Evolutionary conservation across 2,888 invertebrate species (phyloP).

Genomic region (Sesamia inferens): DNA sequence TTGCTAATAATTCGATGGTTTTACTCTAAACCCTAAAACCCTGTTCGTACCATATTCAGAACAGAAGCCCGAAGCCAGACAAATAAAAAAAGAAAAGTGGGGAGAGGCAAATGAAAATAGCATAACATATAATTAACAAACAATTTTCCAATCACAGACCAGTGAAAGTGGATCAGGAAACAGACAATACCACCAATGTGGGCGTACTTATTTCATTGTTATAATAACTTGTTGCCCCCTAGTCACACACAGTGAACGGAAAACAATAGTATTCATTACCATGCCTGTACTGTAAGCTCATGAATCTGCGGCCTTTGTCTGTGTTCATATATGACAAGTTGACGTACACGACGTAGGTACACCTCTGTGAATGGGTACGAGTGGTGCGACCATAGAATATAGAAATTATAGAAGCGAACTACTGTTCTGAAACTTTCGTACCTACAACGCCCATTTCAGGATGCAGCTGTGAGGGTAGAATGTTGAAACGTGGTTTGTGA

Average conservation of each 20-base stretch:
- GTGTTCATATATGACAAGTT: slow-evolving; percentile 35
- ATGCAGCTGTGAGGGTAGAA: neutral
- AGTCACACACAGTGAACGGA: slow-evolving; percentile 54
- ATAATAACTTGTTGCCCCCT: slow-evolving; percentile 31
- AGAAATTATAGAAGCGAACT: neutral
- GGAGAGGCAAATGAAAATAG: too few relatives aligned
- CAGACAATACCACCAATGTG: slow-evolving; percentile 26
- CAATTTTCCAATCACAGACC: slow-evolving; percentile 38
- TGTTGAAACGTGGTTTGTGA: neutral
- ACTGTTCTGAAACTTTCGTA: neutral
- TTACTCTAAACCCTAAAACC: too few relatives aligned
- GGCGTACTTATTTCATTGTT: slow-evolving; percentile 50
- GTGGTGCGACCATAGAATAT: slow-evolving; percentile 24
- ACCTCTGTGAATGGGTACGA: slow-evolving; percentile 23
- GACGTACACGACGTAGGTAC: slow-evolving; percentile 1
- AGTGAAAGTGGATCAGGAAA: slow-evolving; percentile 54
- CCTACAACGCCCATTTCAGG: neutral
- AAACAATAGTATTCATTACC: slow-evolving; percentile 61
- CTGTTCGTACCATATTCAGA: too few relatives aligned
- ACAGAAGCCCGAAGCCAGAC: too few relatives aligned
- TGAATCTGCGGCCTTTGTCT: slow-evolving; percentile 31
- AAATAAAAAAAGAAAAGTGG: too few relatives aligned
- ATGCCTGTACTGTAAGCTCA: slow-evolving; percentile 18
- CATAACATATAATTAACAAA: slow-evolving; percentile 6
- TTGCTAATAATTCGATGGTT: too few relatives aligned